phyloP scores from a whole-genome alignment of 2,888 invertebrate genomes.

The Melangyna quadrimaculata region DNA sequence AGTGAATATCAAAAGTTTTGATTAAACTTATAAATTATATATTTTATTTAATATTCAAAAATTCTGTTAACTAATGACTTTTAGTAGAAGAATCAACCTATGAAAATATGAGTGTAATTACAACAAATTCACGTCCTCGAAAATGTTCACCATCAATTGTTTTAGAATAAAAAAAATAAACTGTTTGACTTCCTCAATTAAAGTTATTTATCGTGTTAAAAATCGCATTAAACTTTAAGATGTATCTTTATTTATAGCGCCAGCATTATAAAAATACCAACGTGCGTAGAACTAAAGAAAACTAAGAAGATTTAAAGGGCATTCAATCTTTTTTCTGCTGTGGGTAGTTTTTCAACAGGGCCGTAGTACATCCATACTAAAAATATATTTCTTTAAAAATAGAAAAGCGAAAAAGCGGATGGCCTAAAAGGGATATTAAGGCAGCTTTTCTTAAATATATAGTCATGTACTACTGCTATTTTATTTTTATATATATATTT shows the following conservation, averaged over 20 bases:
- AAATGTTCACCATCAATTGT: constrained; percentile 22
- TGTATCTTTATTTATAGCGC: constrained; percentile 51
- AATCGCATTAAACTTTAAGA: constrained; percentile 50
- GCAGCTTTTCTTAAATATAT: no score
- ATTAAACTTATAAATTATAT: no score
- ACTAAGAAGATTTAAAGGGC: constrained; percentile 7
- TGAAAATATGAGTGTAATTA: neutral
- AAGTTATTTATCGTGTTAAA: constrained; percentile 46
- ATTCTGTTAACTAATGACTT: neutral
- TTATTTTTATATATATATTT: no score
- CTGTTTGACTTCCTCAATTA: constrained; percentile 59
- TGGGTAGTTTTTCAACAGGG: constrained; percentile 5
- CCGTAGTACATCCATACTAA: no score
- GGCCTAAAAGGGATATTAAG: no score
- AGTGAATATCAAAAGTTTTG: neutral
- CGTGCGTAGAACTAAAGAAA: constrained; percentile 10
- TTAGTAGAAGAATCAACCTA: neutral
- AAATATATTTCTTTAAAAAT: no score
- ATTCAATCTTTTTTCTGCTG: constrained; percentile 41
- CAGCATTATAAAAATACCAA: constrained; percentile 41
- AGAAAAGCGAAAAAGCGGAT: no score
- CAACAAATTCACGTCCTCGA: neutral
- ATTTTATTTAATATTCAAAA: neutral
- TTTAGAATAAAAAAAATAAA: constrained; percentile 35
- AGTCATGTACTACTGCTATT: no score